phyloP scores from a whole-genome alignment of 2,797 vertebrate genomes.

The Parotocinclus haroldoi region DNA sequence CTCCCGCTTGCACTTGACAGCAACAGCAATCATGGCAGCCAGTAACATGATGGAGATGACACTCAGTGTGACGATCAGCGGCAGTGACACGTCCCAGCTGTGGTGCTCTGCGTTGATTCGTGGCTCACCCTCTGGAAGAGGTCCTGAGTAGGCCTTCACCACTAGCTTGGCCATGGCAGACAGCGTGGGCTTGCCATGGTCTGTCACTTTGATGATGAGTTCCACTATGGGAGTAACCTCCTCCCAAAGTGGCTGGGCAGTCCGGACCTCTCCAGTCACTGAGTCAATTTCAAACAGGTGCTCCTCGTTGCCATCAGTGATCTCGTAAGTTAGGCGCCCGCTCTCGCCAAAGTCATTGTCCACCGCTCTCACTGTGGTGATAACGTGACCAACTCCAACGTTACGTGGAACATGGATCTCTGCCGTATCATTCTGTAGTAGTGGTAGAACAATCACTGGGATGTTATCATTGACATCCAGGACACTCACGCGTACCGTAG shows the following conservation, averaged over 20 bases:
- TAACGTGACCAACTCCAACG: conserved; percentile 91
- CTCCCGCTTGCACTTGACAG: conserved; percentile 95
- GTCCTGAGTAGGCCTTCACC: conserved; percentile 86
- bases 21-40: conserved; percentile 97
- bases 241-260: conserved; percentile 92
- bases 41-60: conserved; percentile 95
- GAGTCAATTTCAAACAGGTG: conserved; percentile 96
- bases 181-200: conserved; percentile 93
- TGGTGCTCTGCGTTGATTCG: conserved; percentile 88
- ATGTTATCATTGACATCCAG: conserved; percentile 96
- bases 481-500: conserved; percentile 90
- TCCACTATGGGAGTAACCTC: conserved; percentile 88
- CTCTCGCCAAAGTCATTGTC: conserved; percentile 98
- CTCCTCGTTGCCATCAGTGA: conserved; percentile 94
- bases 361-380: conserved; percentile 89
- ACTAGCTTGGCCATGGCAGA: conserved; percentile 91
- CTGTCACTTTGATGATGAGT: conserved; percentile 92
- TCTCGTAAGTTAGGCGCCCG: conserved; percentile 95
- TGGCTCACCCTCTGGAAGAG: conserved; percentile 86
- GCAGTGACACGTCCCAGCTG: conserved; percentile 95
- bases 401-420: conserved; percentile 96
- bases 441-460: conserved; percentile 89
- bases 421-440: conserved; percentile 92
- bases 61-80: conserved; percentile 94
- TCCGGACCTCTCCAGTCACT: conserved; percentile 89